Evolutionary conservation across 2,797 vertebrate genomes (phyloP).

Genomic region (Sphenodon punctatus): DNA sequence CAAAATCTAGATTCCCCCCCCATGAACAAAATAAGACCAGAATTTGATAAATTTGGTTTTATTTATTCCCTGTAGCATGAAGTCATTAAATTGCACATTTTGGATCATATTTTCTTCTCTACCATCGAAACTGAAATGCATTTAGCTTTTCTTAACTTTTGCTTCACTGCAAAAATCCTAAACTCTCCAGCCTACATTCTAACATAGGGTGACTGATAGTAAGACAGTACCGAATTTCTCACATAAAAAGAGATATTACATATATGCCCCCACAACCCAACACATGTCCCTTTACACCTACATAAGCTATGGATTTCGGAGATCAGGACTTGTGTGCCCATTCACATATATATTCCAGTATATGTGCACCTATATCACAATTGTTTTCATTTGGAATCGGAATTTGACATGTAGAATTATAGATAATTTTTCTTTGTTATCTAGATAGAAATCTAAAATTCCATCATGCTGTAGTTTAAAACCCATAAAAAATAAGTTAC

Average conservation of each 20-base stretch:
- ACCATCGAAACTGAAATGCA: not conserved
- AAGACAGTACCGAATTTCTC: not conserved
- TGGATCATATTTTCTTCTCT: not conserved
- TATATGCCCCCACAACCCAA: not conserved
- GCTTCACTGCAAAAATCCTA: not conserved
- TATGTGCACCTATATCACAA: accelerated
- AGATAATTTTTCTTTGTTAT: not conserved
- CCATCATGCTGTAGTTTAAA: slow-evolving; percentile 33
- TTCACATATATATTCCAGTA: not conserved
- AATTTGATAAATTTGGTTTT: not conserved
- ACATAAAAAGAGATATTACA: not conserved
- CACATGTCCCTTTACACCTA: not conserved
- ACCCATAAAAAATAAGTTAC: no score
- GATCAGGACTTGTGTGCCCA: not conserved
- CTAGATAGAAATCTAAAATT: not conserved
- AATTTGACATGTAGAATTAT: not conserved
- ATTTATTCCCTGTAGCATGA: not conserved
- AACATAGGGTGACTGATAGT: not conserved
- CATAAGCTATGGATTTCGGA: not conserved
- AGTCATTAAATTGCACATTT: not conserved
- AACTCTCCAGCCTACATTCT: not conserved
- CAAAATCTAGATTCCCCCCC: no score
- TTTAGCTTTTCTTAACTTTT: not conserved
- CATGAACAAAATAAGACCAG: no score
- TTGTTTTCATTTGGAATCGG: not conserved